Percentiles rank a stretch among this genome's conserved stretches.
Evolutionary conservation across 64 coral and sea anemone species (phyloP).

Genomic region (Pocillopora verrucosa): DNA sequence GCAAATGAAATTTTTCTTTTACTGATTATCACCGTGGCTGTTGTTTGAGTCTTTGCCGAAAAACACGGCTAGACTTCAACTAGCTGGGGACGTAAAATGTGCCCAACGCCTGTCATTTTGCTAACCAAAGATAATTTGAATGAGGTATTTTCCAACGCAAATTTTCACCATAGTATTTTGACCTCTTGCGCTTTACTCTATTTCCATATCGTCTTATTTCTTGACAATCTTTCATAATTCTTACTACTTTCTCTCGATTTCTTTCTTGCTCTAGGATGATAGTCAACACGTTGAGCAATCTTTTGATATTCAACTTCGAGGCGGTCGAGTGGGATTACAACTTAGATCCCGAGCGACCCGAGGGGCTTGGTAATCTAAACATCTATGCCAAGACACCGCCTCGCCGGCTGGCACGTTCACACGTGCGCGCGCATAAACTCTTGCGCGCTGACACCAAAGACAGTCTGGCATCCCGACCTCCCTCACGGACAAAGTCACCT

Average conservation of each 20-base stretch:
- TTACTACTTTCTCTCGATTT: not conserved
- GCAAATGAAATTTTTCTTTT: no score
- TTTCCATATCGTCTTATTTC: not conserved
- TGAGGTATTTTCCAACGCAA: no score
- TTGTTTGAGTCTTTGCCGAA: no score
- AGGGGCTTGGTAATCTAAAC: constrained; percentile 69
- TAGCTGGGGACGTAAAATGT: no score
- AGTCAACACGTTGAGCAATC: constrained; percentile 90
- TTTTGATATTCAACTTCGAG: constrained; percentile 98
- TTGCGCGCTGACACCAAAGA: constrained; percentile 85
- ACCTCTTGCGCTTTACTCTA: not conserved
- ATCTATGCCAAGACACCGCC: constrained; percentile 73
- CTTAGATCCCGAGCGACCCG: constrained; percentile 81
- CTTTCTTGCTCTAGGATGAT: constrained; percentile 67
- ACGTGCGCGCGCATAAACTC: constrained; percentile 90
- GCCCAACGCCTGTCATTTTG: no score
- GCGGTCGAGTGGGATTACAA: constrained; percentile 78
- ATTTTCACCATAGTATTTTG: no score
- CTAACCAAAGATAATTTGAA: no score
- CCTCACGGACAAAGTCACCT: constrained; percentile 63
- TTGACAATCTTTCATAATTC: not conserved
- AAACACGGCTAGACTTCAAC: no score
- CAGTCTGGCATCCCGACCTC: constrained; percentile 80
- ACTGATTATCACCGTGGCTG: no score
- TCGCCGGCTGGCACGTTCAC: constrained; percentile 61